Percentiles rank a stretch among this genome's conserved stretches.
phyloP scores from a whole-genome alignment of 2,888 invertebrate genomes.

The Caenorhabditis imperialis region DNA sequence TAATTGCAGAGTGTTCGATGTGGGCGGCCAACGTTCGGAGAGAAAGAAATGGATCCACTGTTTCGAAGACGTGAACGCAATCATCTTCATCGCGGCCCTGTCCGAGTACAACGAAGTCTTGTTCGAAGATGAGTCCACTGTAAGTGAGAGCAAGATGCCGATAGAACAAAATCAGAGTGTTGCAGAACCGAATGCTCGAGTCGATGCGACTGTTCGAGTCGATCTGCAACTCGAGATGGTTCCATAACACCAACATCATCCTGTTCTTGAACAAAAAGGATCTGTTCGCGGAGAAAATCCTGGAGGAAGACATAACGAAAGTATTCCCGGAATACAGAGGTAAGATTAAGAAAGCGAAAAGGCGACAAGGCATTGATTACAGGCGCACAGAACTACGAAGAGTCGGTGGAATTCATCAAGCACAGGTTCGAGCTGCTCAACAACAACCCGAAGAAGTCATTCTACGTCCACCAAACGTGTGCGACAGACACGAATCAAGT shows the following conservation, averaged over 20 bases:
- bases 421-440: constrained; percentile 70
- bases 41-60: constrained; percentile 77
- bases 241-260: constrained; percentile 76
- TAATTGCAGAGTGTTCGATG: constrained; percentile 74
- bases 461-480: constrained; percentile 74
- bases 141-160: constrained; percentile 79
- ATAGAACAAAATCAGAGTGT: not conserved
- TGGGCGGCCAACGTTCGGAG: constrained; percentile 75
- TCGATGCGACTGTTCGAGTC: constrained; percentile 77
- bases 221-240: constrained; percentile 77
- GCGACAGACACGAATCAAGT: constrained; percentile 76
- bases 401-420: constrained; percentile 70
- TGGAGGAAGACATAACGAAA: constrained; percentile 60
- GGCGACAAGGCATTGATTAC: not conserved
- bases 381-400: constrained; percentile 74
- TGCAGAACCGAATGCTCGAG: constrained; percentile 77
- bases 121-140: constrained; percentile 99
- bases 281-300: constrained; percentile 75
- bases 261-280: constrained; percentile 77
- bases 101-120: constrained; percentile 86
- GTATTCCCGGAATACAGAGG: constrained; percentile 76
- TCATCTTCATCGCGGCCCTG: constrained; percentile 99
- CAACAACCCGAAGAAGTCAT: constrained; percentile 70
- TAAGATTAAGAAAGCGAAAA: too few relatives aligned
- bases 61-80: constrained; percentile 80